Percentiles rank a stretch among this genome's conserved stretches.
phyloP scores from a whole-genome alignment of 2,113 vertebrate species.

The Anthoscopus minutus region DNA sequence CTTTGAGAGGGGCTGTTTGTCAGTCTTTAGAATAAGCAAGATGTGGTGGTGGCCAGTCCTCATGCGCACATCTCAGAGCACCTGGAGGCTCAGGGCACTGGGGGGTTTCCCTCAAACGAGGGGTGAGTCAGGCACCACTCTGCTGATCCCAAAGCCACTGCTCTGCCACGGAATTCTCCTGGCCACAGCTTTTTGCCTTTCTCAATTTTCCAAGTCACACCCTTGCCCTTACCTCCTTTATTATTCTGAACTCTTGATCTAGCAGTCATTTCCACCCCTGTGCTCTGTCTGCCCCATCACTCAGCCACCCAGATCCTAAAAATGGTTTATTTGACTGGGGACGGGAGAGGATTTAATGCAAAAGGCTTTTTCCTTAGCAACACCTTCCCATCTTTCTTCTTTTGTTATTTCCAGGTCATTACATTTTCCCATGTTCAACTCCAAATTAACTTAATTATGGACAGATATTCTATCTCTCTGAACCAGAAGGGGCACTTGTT shows the following conservation, averaged over 20 bases:
- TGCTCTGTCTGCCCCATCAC: background rate
- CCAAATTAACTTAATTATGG: conserved; percentile 61
- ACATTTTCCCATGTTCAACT: conserved; percentile 42
- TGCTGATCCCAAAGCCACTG: background rate
- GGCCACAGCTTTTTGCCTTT: background rate
- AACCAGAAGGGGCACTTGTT: conserved; percentile 47
- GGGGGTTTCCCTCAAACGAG: background rate
- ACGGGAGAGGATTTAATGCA: background rate
- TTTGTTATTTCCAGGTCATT: conserved; percentile 58
- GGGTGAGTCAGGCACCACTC: background rate
- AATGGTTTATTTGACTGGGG: background rate
- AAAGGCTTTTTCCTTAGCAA: conserved; percentile 48
- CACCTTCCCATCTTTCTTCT: background rate
- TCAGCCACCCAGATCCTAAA: background rate
- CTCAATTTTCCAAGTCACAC: background rate
- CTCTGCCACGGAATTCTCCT: background rate
- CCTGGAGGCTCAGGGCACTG: background rate
- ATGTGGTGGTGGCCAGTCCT: background rate
- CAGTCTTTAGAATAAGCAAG: background rate
- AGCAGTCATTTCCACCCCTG: background rate
- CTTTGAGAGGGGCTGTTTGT: background rate
- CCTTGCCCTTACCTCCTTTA: background rate
- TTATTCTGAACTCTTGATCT: background rate
- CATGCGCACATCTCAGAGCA: background rate
- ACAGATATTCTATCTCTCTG: conserved; percentile 51